phyloP scores from a whole-genome alignment of 2,797 vertebrate species.

The Ctenopoma multispine region DNA sequence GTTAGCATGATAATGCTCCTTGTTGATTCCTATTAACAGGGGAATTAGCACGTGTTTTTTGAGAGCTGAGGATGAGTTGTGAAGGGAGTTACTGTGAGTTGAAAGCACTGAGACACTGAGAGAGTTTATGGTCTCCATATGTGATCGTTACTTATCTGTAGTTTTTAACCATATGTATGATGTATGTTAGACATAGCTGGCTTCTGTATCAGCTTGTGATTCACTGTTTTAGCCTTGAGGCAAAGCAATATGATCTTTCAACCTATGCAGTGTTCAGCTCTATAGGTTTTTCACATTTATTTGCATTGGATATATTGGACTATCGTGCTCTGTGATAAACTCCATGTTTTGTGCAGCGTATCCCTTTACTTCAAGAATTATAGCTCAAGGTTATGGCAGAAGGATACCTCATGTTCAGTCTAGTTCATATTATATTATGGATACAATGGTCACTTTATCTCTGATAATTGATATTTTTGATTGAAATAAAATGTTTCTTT shows the following conservation, averaged over 20 bases:
- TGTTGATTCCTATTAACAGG: conserved; percentile 29
- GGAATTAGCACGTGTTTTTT: conserved; percentile 22
- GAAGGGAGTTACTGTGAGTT: neutral
- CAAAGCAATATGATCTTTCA: conserved; percentile 40
- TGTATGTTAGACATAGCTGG: neutral
- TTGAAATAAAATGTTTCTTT: too few species aligned
- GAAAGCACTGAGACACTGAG: conserved; percentile 5
- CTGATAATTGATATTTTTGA: too few species aligned
- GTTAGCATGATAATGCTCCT: conserved; percentile 11
- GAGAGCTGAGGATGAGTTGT: neutral
- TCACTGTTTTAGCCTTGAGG: conserved; percentile 36
- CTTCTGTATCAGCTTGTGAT: conserved; percentile 28
- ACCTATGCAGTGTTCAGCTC: conserved; percentile 53
- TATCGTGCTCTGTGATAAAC: conserved; percentile 49
- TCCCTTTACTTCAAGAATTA: conserved; percentile 73
- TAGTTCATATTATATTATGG: conserved; percentile 30
- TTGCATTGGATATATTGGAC: conserved; percentile 49
- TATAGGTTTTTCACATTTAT: conserved; percentile 26
- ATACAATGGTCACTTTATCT: conserved; percentile 26
- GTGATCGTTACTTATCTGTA: conserved; percentile 2
- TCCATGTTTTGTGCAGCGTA: conserved; percentile 61
- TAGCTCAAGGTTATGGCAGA: conserved; percentile 56
- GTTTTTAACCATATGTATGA: conserved; percentile 13
- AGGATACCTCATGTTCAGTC: conserved; percentile 28
- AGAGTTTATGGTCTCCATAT: conserved; percentile 24